Conservation (phyloP, 2,888 invertebrate species). For the Linyphia triangularis region DNA sequence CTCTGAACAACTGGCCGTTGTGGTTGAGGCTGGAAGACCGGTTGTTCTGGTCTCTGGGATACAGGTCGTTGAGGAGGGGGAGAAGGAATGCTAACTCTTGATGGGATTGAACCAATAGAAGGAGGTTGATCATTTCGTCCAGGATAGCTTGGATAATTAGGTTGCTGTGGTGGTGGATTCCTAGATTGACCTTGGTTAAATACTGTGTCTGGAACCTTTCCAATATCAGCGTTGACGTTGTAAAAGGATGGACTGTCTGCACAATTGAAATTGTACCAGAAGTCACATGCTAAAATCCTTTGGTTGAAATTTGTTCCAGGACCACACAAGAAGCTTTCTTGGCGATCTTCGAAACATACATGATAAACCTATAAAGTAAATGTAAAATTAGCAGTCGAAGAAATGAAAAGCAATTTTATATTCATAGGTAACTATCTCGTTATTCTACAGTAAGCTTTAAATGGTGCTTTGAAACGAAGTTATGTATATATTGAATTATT, state of each 20-base stretch:
- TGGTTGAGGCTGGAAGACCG: constrained; percentile 15
- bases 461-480: too few species aligned
- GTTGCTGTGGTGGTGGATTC: constrained; percentile 30
- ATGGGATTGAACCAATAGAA: constrained; percentile 46
- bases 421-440: background rate
- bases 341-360: constrained; percentile 78
- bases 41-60: constrained; percentile 5
- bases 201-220: constrained; percentile 51
- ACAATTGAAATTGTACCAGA: constrained; percentile 80
- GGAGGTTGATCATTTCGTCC: constrained; percentile 44
- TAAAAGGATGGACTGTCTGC: constrained; percentile 86
- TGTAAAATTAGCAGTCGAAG: background rate
- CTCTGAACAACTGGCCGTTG: constrained; percentile 6
- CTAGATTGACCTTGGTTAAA: constrained; percentile 46
- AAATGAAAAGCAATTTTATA: background rate
- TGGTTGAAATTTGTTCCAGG: constrained; percentile 78
- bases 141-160: constrained; percentile 48
- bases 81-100: constrained; percentile 48
- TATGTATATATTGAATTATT: too few species aligned
- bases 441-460: too few species aligned
- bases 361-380: constrained; percentile 77
- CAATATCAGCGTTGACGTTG: constrained; percentile 77
- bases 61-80: constrained; percentile 53
- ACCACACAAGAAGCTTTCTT: constrained; percentile 80
- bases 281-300: constrained; percentile 77